These are phyloP conservation scores for Scolopax rusticola DNA, from an alignment of 2,797 vertebrate genomes.

Conservation along the genomic window DNA sequence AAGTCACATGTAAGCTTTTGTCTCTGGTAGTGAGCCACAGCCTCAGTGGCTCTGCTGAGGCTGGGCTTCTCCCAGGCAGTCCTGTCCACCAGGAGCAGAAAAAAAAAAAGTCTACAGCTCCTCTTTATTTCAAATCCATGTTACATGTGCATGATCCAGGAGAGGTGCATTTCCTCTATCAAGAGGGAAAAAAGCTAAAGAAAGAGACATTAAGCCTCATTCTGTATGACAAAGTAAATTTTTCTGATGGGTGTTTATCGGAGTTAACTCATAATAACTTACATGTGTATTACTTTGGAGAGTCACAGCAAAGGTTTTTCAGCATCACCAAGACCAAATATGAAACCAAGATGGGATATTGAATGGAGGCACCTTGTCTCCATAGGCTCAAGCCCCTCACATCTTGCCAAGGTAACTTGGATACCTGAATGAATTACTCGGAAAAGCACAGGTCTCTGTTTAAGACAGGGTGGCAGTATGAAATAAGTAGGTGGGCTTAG, in stretches of 20 bases:
- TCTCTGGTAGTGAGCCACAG: background rate
- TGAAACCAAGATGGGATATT: background rate
- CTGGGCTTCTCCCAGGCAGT: background rate
- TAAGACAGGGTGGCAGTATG: background rate
- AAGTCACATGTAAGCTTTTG: background rate
- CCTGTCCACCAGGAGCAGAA: background rate
- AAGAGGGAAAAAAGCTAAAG: background rate
- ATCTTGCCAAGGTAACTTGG: background rate
- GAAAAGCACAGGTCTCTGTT: background rate
- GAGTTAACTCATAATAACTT: background rate
- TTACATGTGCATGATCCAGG: background rate
- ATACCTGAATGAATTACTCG: background rate
- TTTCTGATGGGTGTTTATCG: background rate
- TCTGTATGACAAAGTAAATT: background rate
- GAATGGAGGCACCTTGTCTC: background rate
- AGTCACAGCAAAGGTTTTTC: background rate
- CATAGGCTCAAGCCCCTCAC: background rate
- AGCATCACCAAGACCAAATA: background rate
- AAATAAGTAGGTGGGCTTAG: conserved; percentile 63
- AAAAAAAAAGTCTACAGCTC: background rate
- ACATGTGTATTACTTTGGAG: background rate
- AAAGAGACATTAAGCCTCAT: background rate
- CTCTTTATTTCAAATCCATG: background rate
- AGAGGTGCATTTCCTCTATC: background rate
- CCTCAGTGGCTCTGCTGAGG: background rate